Conservation (phyloP, 2,888 invertebrate genomes). For the Eilema caniola region DNA sequence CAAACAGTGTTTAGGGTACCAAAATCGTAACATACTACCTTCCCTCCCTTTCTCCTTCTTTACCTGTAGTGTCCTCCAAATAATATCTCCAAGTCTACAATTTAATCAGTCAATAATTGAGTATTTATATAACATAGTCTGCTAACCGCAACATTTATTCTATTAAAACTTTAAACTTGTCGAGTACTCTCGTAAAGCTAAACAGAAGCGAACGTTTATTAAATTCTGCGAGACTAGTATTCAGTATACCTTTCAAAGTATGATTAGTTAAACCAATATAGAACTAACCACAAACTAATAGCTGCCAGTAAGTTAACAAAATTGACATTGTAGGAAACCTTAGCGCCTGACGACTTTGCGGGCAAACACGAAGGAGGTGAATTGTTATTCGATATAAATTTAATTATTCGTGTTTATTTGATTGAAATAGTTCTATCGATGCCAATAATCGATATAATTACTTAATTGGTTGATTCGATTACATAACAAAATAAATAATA, state of each 20-base stretch:
- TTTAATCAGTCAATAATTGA: neutral
- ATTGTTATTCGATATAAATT: neutral
- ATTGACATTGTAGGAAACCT: slow-evolving; percentile 1
- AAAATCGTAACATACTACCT: neutral
- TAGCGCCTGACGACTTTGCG: slow-evolving; percentile 5
- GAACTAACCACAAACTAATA: slow-evolving; percentile 9
- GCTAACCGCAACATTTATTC: neutral
- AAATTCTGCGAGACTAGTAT: neutral
- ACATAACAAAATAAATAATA: too few species aligned
- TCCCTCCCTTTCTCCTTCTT: neutral
- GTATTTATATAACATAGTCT: neutral
- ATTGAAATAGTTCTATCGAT: neutral
- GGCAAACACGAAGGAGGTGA: neutral
- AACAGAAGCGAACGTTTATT: neutral
- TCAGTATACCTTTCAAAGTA: neutral
- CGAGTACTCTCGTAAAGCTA: neutral
- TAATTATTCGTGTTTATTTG: neutral
- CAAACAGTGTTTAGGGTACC: too few species aligned
- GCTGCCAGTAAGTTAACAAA: neutral
- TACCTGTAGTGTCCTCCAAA: neutral
- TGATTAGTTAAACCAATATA: neutral
- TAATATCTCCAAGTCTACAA: neutral
- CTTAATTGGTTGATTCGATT: too few species aligned
- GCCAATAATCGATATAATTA: too few species aligned
- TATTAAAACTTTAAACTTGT: neutral